Evolutionary conservation across 2,888 invertebrate genomes (phyloP), one percentile per base, ranked within the genome.

Genomic region (Bombylius major): DNA sequence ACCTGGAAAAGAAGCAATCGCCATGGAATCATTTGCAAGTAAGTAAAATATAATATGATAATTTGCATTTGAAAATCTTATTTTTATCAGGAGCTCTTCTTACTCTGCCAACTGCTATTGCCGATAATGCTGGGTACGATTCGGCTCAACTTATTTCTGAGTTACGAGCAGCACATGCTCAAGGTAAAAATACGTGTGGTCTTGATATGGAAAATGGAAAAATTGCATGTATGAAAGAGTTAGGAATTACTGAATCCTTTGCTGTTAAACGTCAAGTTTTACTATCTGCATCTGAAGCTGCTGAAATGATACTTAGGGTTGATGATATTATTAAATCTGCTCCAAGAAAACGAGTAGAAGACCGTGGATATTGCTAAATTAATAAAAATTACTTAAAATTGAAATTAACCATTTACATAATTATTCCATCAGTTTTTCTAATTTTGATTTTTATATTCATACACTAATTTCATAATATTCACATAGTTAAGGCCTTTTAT

Each of bases 71-170:
- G 6, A 45, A 11, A 45, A 4, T 45, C n/a, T 45, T 45, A 52
- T 50, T 50, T 51, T 8, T 11, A 42, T 57, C 50, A 73, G 69
- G 76, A 51, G 95, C 99, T 23, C 80, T 99, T 50, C 81, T 87
- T 59, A 82, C 92, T 65, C 77, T 99, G 64, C 99, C 99, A 1
- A 91, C 90, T 32, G 90, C 91, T 56, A 97, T 99, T 61, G 95
- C 97, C 45, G 99, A 99, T 75, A 99, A 99, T 76, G 99, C 93
- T 57, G 99, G 99, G 58, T 96, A 90, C 71, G 99, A 99, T 78
- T 95, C 96, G 49, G 92, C 97, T 1, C 93, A 97, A 66, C 79
- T 97, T 60, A 79, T 99, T 56, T 87, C 94, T n/a, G 84, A 93
- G 65, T 79, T 99, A 59, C 78, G 95, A 61, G 97, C 99, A 9